Percentiles rank a stretch among this genome's conserved stretches.
phyloP scores from a whole-genome alignment of 2,113 vertebrate genomes.

The Nanger granti region DNA sequence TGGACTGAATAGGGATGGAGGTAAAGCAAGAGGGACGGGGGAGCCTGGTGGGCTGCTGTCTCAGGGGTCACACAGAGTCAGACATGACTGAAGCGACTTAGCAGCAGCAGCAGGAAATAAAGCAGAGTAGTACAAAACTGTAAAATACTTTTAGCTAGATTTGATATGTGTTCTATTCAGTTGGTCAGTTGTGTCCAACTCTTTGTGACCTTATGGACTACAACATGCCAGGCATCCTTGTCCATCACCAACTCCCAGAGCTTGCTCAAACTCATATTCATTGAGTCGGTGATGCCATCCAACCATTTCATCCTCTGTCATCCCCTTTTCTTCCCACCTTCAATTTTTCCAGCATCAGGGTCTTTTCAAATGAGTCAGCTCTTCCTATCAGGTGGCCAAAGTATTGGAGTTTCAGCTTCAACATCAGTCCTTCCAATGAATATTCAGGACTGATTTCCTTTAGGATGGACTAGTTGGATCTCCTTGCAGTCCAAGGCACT shows the following conservation, averaged over 20 bases:
- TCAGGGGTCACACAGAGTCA: too few relatives aligned
- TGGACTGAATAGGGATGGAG: background rate
- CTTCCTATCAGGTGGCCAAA: background rate
- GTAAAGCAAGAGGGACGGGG: background rate
- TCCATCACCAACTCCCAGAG: background rate
- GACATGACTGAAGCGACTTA: too few relatives aligned
- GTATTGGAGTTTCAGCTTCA: background rate
- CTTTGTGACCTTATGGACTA: background rate
- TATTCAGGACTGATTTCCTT: background rate
- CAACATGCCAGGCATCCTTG: background rate
- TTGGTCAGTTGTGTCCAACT: background rate
- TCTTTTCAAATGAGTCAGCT: background rate
- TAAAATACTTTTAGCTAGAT: fast-evolving
- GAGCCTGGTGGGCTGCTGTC: too few relatives aligned
- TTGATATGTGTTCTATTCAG: background rate
- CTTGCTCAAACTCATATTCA: background rate
- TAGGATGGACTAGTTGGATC: background rate
- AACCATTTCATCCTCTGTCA: background rate
- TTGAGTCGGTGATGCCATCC: background rate
- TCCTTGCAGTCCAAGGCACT: background rate
- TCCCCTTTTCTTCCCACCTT: background rate
- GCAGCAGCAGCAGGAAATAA: too few relatives aligned
- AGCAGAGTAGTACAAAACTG: background rate
- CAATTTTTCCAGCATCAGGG: background rate
- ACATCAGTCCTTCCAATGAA: background rate